Percentiles rank a stretch among this genome's conserved stretches.
Conservation (phyloP, 1,140 invertebrate genomes). For the Holcopasites calliopsidis region DNA sequence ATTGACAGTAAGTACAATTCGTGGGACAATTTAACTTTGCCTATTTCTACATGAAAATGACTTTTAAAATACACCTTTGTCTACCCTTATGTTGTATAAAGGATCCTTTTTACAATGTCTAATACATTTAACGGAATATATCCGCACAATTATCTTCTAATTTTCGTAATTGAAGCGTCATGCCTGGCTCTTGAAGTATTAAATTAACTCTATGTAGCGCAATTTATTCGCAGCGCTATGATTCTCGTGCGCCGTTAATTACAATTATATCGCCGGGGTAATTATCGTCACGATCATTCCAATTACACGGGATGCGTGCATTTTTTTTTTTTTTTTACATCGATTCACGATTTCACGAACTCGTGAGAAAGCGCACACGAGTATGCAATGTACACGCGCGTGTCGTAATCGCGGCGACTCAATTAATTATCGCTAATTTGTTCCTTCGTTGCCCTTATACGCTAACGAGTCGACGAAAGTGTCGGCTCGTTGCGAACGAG, state of each 20-base stretch:
- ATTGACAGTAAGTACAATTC: no score
- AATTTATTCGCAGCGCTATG: not conserved
- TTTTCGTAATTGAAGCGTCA: slow-evolving; percentile 7
- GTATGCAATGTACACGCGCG: not conserved
- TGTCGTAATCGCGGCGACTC: not conserved
- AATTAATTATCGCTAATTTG: slow-evolving; percentile 13
- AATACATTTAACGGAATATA: no score
- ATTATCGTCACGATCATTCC: not conserved
- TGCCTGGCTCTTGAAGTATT: not conserved
- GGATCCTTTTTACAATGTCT: no score
- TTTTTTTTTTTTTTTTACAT: no score
- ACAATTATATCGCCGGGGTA: no score
- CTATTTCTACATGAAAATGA: no score
- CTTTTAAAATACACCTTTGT: no score
- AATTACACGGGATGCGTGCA: not conserved
- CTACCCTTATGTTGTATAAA: no score
- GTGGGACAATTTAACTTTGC: no score
- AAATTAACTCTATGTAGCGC: not conserved
- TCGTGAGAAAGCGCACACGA: not conserved
- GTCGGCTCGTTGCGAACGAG: not conserved
- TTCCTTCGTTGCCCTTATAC: not conserved
- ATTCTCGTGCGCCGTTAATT: not conserved
- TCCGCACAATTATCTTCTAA: not conserved
- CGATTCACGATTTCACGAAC: not conserved
- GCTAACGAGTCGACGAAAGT: not conserved